Evolutionary conservation across 64 coral and sea anemone species (phyloP).

Genomic region (Dendronephthya gigantea): DNA sequence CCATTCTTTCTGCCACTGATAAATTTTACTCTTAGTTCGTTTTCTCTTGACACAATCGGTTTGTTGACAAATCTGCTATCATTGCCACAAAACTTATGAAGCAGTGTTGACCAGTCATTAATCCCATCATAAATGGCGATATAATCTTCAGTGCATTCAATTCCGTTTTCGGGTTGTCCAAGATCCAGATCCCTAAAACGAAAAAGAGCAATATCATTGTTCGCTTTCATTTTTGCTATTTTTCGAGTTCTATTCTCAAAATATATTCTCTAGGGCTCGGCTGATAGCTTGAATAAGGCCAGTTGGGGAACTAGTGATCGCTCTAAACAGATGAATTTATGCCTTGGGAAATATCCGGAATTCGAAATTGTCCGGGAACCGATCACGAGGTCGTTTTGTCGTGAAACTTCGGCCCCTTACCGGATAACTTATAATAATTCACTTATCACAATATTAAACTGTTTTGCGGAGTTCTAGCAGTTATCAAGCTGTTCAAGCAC

Average conservation of each 20-base stretch:
- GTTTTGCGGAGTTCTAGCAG: too few species aligned
- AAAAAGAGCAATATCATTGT: neutral
- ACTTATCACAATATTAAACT: neutral
- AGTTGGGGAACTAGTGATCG: too few species aligned
- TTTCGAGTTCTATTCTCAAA: neutral
- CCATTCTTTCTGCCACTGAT: neutral
- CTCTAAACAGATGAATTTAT: too few species aligned
- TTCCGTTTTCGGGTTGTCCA: neutral
- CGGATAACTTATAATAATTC: too few species aligned
- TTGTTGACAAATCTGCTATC: neutral
- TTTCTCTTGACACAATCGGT: neutral
- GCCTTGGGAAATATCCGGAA: too few species aligned
- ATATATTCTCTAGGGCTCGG: neutral
- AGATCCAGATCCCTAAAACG: neutral
- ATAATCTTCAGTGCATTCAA: neutral
- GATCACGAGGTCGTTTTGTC: too few species aligned
- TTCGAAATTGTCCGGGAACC: too few species aligned
- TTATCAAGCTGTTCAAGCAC: neutral
- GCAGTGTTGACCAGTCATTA: neutral
- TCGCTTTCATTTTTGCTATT: too few species aligned
- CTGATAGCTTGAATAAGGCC: too few species aligned
- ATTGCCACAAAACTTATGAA: neutral
- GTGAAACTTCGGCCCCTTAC: too few species aligned
- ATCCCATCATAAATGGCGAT: neutral
- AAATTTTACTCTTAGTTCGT: neutral